Conservation (phyloP, 2,113 vertebrate species). For the Cyprinodon variegatus region DNA sequence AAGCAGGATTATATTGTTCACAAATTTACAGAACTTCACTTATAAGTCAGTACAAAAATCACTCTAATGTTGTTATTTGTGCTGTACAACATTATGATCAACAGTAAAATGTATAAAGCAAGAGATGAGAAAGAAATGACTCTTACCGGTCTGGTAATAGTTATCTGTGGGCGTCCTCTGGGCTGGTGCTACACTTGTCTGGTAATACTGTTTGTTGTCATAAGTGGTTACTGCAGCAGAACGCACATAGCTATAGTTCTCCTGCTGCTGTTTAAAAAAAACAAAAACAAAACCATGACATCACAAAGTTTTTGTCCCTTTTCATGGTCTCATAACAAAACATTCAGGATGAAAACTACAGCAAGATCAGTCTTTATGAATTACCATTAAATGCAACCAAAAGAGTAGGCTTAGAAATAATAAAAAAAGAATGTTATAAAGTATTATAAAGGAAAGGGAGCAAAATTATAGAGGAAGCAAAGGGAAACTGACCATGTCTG, state of each 20-base stretch:
- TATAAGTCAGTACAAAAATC: background rate
- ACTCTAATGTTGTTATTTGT: background rate
- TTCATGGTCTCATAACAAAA: background rate
- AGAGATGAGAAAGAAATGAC: background rate
- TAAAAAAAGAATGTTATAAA: background rate
- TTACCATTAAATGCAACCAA: background rate
- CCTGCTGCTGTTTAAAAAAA: slow-evolving; percentile 49
- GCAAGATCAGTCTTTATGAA: background rate
- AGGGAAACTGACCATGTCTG: slow-evolving; percentile 72
- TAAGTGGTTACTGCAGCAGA: slow-evolving; percentile 60
- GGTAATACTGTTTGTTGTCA: slow-evolving; percentile 75
- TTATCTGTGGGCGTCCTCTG: slow-evolving; percentile 65
- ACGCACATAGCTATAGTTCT: slow-evolving; percentile 70
- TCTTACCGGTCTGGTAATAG: slow-evolving; percentile 77
- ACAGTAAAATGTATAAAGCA: background rate
- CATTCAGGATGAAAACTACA: background rate
- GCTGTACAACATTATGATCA: background rate
- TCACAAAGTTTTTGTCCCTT: background rate
- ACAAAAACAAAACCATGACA: background rate
- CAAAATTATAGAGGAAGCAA: slow-evolving; percentile 31
- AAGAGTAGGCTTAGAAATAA: background rate
- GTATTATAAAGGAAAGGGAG: background rate
- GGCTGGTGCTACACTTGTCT: slow-evolving; percentile 62
- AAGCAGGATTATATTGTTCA: too few relatives aligned
- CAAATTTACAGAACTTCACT: too few relatives aligned